phyloP scores from a whole-genome alignment of 92 coral and sea anemone species.

The Epizoanthus ramosus region DNA sequence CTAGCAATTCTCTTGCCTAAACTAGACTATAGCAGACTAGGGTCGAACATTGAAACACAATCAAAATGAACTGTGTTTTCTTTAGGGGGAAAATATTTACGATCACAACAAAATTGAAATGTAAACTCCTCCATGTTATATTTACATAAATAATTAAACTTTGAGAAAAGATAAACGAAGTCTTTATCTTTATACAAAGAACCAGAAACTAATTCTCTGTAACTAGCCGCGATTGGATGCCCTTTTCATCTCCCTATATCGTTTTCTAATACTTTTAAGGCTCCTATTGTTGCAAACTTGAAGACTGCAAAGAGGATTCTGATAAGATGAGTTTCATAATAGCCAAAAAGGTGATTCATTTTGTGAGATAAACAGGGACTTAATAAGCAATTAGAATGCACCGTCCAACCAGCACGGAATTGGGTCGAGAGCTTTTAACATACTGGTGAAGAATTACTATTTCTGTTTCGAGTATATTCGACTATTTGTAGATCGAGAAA shows the following conservation, averaged over 20 bases:
- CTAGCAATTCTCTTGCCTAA: not conserved
- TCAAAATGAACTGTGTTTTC: constrained; percentile 16
- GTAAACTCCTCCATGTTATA: constrained; percentile 60
- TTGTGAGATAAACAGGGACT: constrained; percentile 10
- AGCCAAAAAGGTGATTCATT: constrained; percentile 11
- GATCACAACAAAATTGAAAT: constrained; percentile 40
- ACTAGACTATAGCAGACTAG: too few species aligned
- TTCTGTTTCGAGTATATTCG: too few species aligned
- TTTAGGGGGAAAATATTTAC: constrained; percentile 37
- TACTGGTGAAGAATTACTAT: too few species aligned
- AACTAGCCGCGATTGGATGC: constrained; percentile 20
- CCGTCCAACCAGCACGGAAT: not conserved
- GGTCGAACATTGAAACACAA: not conserved
- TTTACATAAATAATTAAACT: constrained; percentile 87
- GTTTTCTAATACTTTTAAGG: constrained; percentile 17
- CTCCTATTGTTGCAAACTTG: constrained; percentile 12
- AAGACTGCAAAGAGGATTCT: constrained; percentile 9
- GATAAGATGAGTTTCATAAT: not conserved
- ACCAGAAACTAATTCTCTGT: constrained; percentile 44
- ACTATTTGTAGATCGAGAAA: not conserved
- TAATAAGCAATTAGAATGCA: constrained; percentile 3
- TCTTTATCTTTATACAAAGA: constrained; percentile 66
- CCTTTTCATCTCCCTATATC: not conserved
- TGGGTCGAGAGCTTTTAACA: too few species aligned
- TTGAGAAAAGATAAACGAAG: constrained; percentile 70